Evolutionary conservation across 2,888 invertebrate species (phyloP).

Genomic region (Calameuta pallipes): DNA sequence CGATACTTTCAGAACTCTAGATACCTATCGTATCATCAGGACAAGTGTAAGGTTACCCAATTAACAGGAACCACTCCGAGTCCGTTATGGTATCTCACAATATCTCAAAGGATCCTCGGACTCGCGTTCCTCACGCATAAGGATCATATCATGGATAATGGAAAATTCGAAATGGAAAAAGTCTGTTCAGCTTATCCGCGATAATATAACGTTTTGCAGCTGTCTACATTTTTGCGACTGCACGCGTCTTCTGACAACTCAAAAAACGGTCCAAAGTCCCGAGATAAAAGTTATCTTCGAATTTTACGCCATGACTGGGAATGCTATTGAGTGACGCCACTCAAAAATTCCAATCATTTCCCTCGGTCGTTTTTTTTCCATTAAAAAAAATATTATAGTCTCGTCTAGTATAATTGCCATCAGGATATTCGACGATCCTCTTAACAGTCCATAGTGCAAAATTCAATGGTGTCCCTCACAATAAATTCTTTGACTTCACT

Average conservation of each 20-base stretch:
- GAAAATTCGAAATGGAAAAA: slow-evolving; percentile 28
- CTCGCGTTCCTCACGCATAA: not conserved
- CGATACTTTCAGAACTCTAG: not conserved
- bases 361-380: not conserved
- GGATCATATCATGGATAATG: not conserved
- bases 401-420: not conserved
- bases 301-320: slow-evolving; percentile 1
- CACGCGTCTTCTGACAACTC: not conserved
- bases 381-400: not conserved
- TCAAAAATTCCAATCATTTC: slow-evolving; percentile 14
- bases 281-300: slow-evolving; percentile 20
- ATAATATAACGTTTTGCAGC: slow-evolving; percentile 35
- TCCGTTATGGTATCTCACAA: slow-evolving; percentile 1
- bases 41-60: slow-evolving; percentile 15
- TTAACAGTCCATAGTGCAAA: not conserved
- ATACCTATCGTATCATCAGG: not conserved
- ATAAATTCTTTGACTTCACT: slow-evolving; percentile 52
- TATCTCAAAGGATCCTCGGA: not conserved
- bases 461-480: slow-evolving; percentile 21
- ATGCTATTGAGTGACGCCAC: slow-evolving; percentile 14
- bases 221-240: slow-evolving; percentile 25
- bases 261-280: not conserved
- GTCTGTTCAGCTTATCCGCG: slow-evolving; percentile 32
- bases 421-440: not conserved
- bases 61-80: slow-evolving; percentile 1